A percentile compares a stretch with the other conserved stretches of the same genome.
Conservation (phyloP, 2,888 invertebrate genomes). For the Tribolium freemani region DNA sequence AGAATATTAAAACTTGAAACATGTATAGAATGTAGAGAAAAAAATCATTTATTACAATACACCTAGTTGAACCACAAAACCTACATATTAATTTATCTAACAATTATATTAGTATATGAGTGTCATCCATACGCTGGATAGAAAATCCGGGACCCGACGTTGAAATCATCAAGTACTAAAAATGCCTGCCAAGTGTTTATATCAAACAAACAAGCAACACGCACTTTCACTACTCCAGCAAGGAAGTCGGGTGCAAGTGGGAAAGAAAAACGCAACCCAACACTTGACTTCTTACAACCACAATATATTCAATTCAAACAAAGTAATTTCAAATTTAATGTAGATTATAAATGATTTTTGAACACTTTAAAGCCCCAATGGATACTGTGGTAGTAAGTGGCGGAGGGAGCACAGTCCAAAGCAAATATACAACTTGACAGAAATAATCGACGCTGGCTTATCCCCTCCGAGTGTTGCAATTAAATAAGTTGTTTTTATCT, state of each 20-base stretch:
- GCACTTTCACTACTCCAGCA: slow-evolving; percentile 57
- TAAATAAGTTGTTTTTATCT: slow-evolving; percentile 66
- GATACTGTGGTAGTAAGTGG: slow-evolving; percentile 64
- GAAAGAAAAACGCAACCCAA: slow-evolving; percentile 62
- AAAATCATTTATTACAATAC: slow-evolving; percentile 61
- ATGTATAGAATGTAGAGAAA: slow-evolving; percentile 47
- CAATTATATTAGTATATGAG: slow-evolving; percentile 64
- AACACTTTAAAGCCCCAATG: slow-evolving; percentile 58
- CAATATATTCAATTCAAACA: slow-evolving; percentile 74
- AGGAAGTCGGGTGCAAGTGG: slow-evolving; percentile 56
- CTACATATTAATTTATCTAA: slow-evolving; percentile 67
- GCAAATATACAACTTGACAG: slow-evolving; percentile 59
- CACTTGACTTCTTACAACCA: slow-evolving; percentile 75
- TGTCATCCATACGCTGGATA: slow-evolving; percentile 56
- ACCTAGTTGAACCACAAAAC: slow-evolving; percentile 67
- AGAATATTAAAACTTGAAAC: slow-evolving; percentile 39
- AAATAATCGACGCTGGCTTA: slow-evolving; percentile 60
- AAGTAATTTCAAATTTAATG: slow-evolving; percentile 50
- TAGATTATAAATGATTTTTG: slow-evolving; percentile 55
- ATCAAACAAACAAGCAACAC: slow-evolving; percentile 48
- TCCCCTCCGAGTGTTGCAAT: slow-evolving; percentile 59
- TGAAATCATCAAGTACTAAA: slow-evolving; percentile 47
- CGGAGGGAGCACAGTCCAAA: slow-evolving; percentile 60
- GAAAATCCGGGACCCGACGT: slow-evolving; percentile 62
- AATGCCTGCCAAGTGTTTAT: slow-evolving; percentile 51